Conservation (phyloP, 2,888 invertebrate species). For the Acanthopleura granulata region DNA sequence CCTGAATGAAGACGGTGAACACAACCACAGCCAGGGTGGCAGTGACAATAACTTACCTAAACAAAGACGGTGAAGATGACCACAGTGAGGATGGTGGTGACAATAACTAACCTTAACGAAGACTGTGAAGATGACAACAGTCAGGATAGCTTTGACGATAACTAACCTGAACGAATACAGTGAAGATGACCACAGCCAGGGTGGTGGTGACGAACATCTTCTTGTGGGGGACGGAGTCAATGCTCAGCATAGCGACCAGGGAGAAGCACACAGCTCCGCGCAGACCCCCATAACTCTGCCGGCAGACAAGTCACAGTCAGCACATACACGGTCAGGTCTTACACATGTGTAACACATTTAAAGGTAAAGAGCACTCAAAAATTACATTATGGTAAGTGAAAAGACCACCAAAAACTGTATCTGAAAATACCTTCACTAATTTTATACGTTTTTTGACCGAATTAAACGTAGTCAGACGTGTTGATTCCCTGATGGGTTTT, state of each 20-base stretch:
- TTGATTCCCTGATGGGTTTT: too few relatives aligned
- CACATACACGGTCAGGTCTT: too few relatives aligned
- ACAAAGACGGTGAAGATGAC: neutral
- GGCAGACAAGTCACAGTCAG: neutral
- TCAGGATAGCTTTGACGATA: neutral
- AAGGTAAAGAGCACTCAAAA: too few relatives aligned
- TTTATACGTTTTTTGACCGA: neutral
- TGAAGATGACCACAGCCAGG: conserved; percentile 96
- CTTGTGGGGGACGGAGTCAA: conserved; percentile 54
- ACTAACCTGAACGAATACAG: conserved; percentile 91
- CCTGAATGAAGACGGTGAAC: neutral
- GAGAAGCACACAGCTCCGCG: conserved; percentile 75
- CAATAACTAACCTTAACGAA: neutral
- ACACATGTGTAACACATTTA: neutral
- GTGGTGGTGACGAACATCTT: conserved; percentile 88
- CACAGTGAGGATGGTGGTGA: neutral
- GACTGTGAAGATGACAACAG: neutral
- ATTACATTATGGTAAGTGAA: too few relatives aligned
- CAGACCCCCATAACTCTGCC: conserved; percentile 73
- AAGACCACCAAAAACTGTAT: too few relatives aligned
- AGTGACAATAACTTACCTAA: neutral
- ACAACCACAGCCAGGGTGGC: conserved; percentile 8
- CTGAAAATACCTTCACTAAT: too few relatives aligned
- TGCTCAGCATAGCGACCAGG: conserved; percentile 71
- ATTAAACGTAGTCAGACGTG: neutral